Percentiles rank a stretch among this genome's conserved stretches.
phyloP scores from a whole-genome alignment of 2,113 vertebrate species.

The Seriola rivoliana region DNA sequence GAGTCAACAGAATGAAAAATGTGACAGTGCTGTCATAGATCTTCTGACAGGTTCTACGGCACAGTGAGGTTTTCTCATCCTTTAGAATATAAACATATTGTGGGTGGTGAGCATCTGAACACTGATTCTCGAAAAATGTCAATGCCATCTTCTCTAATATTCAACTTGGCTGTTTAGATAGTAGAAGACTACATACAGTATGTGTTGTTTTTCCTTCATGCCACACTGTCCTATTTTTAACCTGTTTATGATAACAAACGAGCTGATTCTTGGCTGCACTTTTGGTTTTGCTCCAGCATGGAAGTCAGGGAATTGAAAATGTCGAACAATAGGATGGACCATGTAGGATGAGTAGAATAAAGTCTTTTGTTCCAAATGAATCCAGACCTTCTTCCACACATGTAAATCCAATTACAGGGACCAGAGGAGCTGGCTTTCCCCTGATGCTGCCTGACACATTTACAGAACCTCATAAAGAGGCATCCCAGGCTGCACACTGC shows the following conservation, averaged over 20 bases:
- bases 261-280: neutral
- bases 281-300: neutral
- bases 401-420: constrained; percentile 71
- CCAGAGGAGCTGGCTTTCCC: constrained; percentile 57
- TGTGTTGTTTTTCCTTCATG: neutral
- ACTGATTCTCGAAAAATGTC: neutral
- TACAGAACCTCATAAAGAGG: constrained; percentile 41
- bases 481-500: constrained; percentile 29
- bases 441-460: constrained; percentile 69
- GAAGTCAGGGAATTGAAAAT: neutral
- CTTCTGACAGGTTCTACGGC: neutral
- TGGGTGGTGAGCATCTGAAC: neutral
- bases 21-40: no score
- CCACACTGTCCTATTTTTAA: neutral
- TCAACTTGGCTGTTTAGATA: no score
- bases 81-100: neutral
- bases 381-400: constrained; percentile 56
- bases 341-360: constrained; percentile 32
- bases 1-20: no score
- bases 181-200: neutral
- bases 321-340: constrained; percentile 22
- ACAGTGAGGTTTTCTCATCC: neutral
- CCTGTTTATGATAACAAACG: neutral
- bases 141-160: neutral
- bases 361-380: constrained; percentile 51